Evolutionary conservation across 1,140 invertebrate genomes (phyloP).

Genomic region (Ctenoplectra terminalis): DNA sequence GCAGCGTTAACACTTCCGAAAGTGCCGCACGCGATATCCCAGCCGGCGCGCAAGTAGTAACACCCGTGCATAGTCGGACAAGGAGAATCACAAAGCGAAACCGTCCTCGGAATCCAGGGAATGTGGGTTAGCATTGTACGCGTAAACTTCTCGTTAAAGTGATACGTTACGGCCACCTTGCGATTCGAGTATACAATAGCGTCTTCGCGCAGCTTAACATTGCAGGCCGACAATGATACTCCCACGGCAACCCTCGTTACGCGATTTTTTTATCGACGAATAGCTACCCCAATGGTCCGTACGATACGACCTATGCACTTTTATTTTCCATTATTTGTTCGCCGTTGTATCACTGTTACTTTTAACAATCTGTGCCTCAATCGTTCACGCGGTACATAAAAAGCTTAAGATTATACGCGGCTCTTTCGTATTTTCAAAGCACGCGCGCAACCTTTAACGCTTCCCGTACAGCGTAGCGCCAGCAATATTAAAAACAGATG

Average conservation of each 20-base stretch:
- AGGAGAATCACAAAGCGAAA: background rate
- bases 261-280: background rate
- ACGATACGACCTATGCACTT: background rate
- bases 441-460: too few relatives aligned
- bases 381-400: too few relatives aligned
- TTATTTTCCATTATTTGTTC: background rate
- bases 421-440: too few relatives aligned
- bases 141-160: slow-evolving; percentile 18
- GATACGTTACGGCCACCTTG: background rate
- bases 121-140: background rate
- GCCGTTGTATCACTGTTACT: background rate
- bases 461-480: too few relatives aligned
- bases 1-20: background rate
- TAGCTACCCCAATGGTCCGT: background rate
- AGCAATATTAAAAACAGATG: too few relatives aligned
- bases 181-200: background rate
- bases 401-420: too few relatives aligned
- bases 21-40: background rate
- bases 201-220: background rate
- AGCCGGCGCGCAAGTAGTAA: slow-evolving; percentile 17
- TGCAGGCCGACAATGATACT: background rate
- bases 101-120: background rate
- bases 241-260: background rate
- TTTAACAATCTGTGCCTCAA: too few relatives aligned
- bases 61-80: background rate